Conservation (phyloP, 2,113 vertebrate genomes). For the Coturnix japonica region DNA sequence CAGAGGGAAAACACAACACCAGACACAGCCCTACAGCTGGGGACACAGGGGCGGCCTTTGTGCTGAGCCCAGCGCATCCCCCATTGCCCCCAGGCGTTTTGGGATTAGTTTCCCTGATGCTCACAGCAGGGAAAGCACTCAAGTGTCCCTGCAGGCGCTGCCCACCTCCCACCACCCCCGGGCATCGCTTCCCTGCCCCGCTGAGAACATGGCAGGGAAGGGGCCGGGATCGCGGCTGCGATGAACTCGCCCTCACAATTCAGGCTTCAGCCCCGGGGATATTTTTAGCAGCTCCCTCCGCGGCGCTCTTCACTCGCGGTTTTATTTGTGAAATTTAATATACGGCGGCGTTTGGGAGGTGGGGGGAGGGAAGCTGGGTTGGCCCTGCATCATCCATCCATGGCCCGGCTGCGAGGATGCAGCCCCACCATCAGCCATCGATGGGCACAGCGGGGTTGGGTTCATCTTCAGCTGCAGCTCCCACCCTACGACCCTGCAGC, state of each 20-base stretch:
- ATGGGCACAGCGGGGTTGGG: not conserved
- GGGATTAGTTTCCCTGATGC: not conserved
- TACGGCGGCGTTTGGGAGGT: not conserved
- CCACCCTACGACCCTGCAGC: not conserved
- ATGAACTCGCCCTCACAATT: not conserved
- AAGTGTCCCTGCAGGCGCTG: not conserved
- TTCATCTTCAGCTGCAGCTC: not conserved
- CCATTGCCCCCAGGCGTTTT: not conserved
- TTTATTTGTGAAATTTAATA: slow-evolving; percentile 60
- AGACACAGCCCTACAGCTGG: not conserved
- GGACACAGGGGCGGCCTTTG: not conserved
- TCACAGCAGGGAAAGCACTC: accelerated
- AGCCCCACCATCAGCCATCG: not conserved
- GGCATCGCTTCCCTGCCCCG: accelerated
- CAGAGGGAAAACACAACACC: not conserved
- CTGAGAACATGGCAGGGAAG: not conserved
- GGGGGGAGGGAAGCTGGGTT: not conserved
- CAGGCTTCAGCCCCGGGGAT: slow-evolving; percentile 37
- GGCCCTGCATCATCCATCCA: no score
- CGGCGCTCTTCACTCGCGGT: slow-evolving; percentile 50
- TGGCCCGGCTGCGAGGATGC: not conserved
- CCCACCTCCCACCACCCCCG: not conserved
- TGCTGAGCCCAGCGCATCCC: not conserved
- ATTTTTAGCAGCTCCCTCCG: slow-evolving; percentile 51
- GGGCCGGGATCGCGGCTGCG: not conserved